Evolutionary conservation across 2,113 vertebrate genomes (phyloP).

Genomic region (Dissostichus mawsoni): DNA sequence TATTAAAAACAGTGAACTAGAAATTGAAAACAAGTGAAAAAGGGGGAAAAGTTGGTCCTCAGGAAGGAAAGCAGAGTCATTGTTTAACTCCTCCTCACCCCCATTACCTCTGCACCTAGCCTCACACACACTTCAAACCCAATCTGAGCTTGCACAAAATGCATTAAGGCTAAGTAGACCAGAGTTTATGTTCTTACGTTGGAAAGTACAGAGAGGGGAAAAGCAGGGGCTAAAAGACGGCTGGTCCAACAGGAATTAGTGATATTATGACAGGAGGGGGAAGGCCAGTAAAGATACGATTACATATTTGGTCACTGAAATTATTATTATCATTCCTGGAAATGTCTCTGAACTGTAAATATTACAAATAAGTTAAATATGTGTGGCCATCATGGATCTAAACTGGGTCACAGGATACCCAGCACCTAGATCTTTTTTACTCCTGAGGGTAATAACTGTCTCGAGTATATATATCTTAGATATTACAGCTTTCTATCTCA

Average conservation of each 20-base stretch:
- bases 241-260: constrained; percentile 45
- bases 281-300: constrained; percentile 63
- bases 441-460: not conserved
- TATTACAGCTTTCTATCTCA: not conserved
- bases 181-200: constrained; percentile 61
- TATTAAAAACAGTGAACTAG: constrained; percentile 3
- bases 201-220: constrained; percentile 44
- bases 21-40: not conserved
- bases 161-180: constrained; percentile 65
- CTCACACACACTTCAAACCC: constrained; percentile 43
- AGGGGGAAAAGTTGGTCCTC: constrained; percentile 5
- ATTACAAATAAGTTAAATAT: constrained; percentile 73
- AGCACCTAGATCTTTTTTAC: not conserved
- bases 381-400: constrained; percentile 45
- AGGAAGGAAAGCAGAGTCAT: constrained; percentile 15
- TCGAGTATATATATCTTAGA: not conserved
- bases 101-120: constrained; percentile 49
- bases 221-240: constrained; percentile 21
- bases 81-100: constrained; percentile 34
- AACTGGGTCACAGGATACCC: constrained; percentile 24
- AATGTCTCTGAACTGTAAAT: constrained; percentile 65
- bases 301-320: constrained; percentile 66
- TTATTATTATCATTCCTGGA: constrained; percentile 73
- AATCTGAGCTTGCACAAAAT: constrained; percentile 51
- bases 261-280: constrained; percentile 70